Evolutionary conservation across 1,140 invertebrate species (phyloP).

Genomic region (Hypothenemus hampei): DNA sequence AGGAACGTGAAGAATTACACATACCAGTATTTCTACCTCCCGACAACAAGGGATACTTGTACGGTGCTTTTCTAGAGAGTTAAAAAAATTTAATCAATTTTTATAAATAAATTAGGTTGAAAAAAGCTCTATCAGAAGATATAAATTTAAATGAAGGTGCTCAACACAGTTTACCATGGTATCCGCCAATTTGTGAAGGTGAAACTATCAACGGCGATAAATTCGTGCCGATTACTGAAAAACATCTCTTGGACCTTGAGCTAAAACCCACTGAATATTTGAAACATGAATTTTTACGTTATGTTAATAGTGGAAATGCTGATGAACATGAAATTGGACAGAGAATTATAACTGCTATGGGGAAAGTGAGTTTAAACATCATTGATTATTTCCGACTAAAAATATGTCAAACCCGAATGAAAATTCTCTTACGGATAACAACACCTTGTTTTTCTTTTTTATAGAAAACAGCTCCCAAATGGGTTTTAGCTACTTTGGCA

Average conservation of each 20-base stretch:
- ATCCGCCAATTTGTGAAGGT: conserved; percentile 62
- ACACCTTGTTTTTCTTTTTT: not conserved
- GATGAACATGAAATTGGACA: conserved; percentile 69
- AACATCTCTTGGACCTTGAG: conserved; percentile 36
- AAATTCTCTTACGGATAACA: no score
- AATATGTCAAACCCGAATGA: no score
- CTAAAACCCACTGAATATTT: conserved; percentile 33
- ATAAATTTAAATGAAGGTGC: conserved; percentile 55
- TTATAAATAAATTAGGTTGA: conserved; percentile 42
- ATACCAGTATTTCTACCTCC: conserved; percentile 63
- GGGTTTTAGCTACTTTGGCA: conserved; percentile 59
- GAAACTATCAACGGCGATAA: conserved; percentile 44
- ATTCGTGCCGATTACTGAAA: conserved; percentile 41
- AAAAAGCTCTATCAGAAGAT: conserved; percentile 52
- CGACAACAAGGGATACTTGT: conserved; percentile 73
- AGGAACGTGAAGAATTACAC: conserved; percentile 45
- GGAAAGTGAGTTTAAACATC: conserved; percentile 56
- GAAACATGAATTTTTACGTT: conserved; percentile 50
- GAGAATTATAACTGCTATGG: conserved; percentile 64
- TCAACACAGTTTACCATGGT: conserved; percentile 69
- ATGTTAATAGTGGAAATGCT: conserved; percentile 51
- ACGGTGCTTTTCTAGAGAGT: conserved; percentile 39
- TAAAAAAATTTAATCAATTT: not conserved
- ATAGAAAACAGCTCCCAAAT: conserved; percentile 63
- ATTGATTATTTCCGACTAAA: no score